These are phyloP conservation scores for Drosophila longiperda DNA, from an alignment of 2,888 invertebrate species.

Conservation along the genomic window DNA sequence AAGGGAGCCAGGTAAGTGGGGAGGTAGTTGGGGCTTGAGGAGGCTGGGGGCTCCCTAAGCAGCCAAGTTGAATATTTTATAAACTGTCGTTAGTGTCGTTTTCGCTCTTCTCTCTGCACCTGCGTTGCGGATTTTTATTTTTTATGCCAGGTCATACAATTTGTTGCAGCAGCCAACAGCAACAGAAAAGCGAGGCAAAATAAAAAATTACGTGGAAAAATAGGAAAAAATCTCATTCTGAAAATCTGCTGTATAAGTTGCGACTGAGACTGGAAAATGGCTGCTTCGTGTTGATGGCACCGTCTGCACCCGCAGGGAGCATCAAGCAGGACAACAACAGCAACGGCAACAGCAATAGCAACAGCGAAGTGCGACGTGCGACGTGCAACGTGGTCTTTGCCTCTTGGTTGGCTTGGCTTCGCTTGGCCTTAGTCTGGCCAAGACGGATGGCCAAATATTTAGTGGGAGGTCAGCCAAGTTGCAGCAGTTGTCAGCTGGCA, in stretches of 20 bases:
- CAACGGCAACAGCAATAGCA: not conserved
- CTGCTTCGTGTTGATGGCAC: slow-evolving; percentile 72
- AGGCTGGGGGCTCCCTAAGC: slow-evolving; percentile 33
- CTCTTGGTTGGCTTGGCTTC: slow-evolving; percentile 1
- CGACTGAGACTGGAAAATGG: slow-evolving; percentile 66
- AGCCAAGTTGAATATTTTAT: slow-evolving; percentile 73
- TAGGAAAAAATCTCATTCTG: slow-evolving; percentile 14
- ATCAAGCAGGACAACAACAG: slow-evolving; percentile 13
- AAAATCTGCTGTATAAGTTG: slow-evolving; percentile 38
- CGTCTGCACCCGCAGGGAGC: slow-evolving; percentile 72
- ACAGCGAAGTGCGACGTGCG: slow-evolving; percentile 31
- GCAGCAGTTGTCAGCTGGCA: slow-evolving; percentile 42
- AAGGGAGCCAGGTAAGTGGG: slow-evolving; percentile 2
- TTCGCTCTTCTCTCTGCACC: not conserved
- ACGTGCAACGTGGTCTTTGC: slow-evolving; percentile 22
- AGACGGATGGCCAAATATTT: slow-evolving; percentile 74
- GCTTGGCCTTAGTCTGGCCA: slow-evolving; percentile 38
- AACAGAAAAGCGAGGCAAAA: slow-evolving; percentile 23
- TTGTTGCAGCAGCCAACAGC: slow-evolving; percentile 60
- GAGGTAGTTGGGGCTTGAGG: not conserved
- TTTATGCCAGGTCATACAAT: slow-evolving; percentile 64
- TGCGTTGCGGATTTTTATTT: slow-evolving; percentile 3
- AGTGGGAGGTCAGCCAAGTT: slow-evolving; percentile 67
- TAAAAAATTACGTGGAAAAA: slow-evolving; percentile 48
- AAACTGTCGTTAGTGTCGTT: slow-evolving; percentile 72